Conservation (phyloP, 2,888 invertebrate genomes). For the Andrena hattorfiana region DNA sequence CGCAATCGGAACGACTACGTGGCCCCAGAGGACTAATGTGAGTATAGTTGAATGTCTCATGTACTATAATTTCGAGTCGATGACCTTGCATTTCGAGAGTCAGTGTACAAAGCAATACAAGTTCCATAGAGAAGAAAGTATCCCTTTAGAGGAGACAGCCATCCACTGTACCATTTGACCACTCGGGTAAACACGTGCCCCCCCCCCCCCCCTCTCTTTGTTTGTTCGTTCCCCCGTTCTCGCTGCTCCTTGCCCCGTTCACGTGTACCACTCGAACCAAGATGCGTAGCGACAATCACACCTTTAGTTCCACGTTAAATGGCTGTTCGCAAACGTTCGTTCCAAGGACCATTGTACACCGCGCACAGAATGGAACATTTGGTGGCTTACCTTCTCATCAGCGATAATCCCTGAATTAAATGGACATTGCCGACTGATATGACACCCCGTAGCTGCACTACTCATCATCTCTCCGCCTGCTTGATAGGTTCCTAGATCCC, state of each 20-base stretch:
- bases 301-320: constrained; percentile 1
- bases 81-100: constrained; percentile 71
- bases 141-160: constrained; percentile 71
- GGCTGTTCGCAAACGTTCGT: constrained; percentile 11
- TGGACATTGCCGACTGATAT: constrained; percentile 82
- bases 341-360: constrained; percentile 17
- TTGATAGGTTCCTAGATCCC: constrained; percentile 68
- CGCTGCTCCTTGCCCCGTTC: too few species aligned
- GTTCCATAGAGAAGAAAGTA: constrained; percentile 69
- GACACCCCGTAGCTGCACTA: constrained; percentile 77
- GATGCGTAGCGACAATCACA: constrained; percentile 8
- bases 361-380: constrained; percentile 59
- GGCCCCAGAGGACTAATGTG: constrained; percentile 90
- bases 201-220: not conserved
- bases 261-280: not conserved
- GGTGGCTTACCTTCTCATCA: constrained; percentile 72
- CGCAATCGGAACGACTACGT: constrained; percentile 96
- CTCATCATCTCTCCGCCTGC: constrained; percentile 74
- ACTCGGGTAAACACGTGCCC: constrained; percentile 16
- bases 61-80: constrained; percentile 68
- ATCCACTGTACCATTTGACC: constrained; percentile 70
- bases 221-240: not conserved
- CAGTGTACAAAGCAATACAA: constrained; percentile 73
- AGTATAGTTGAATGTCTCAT: constrained; percentile 76
- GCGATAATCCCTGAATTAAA: constrained; percentile 81